Base-by-base conservation (phyloP, 1,140 invertebrate species). In the Calliphora vicina region DNA sequence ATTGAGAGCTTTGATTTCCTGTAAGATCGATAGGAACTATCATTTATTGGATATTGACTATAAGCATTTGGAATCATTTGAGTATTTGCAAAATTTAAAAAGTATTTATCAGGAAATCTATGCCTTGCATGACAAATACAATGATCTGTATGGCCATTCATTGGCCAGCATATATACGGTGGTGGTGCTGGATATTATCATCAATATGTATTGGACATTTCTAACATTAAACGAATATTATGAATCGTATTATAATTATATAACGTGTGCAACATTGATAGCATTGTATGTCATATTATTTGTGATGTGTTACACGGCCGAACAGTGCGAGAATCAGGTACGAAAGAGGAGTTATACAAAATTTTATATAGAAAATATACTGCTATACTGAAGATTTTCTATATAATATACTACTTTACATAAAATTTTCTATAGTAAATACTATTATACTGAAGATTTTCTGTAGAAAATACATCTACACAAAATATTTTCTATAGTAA, bases 91-190 rank as follows among this genome's bases (percentile, higher is more conserved):
- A 9, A 84, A 74, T 0, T 82, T 88, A 0, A 88, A 88, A 27
- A 81, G 81, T 2, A 67, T 83, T 20, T 87, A 88, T n/a, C 88
- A 86, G 84, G 84, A 87, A 10, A 72, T 88, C 0, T 86, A 86
- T 43, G 35, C 78, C 0, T 72, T 88, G 12, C 85, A 85, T 23
- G 82, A 50, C 0, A 74, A 82, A 6, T 88, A 83, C 25, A 88
- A 87, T 25, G 42, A 15, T 8, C 73, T 88, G 0, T 88, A 84
- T 50, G 88, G 88, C 45, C 87, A 86, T 85, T 84, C 85, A 2
- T 85, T 89, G 25, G 80, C 88, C 0, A 83, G 83, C 29, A 86
- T 85, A n/a, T 78, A 43, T 13, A 78, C 74, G 2, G 74, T 78
- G 9, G 23, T 78, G 2, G 29, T 78, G 0, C 43, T 78, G 74